Percentiles rank a stretch among this genome's conserved stretches.
Evolutionary conservation across 2,113 vertebrate species (phyloP).

Genomic region (Mola mola): DNA sequence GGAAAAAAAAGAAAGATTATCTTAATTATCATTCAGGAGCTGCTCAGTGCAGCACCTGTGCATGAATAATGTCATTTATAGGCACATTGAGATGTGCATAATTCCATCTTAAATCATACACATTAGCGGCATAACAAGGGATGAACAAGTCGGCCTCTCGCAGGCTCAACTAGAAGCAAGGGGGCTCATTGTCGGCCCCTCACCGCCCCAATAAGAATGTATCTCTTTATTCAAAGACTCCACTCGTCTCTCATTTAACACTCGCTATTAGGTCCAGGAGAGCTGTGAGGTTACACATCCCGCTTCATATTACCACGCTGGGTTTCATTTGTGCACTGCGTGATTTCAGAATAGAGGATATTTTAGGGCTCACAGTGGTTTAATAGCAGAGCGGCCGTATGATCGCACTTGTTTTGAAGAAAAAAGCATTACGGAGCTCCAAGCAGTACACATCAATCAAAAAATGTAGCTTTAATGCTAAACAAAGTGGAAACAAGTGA

Average conservation of each 20-base stretch:
- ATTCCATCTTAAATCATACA: slow-evolving; percentile 84
- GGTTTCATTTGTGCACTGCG: slow-evolving; percentile 51
- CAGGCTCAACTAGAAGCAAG: slow-evolving; percentile 57
- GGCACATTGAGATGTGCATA: slow-evolving; percentile 84
- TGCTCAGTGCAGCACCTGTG: slow-evolving; percentile 86
- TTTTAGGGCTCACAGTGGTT: slow-evolving; percentile 29
- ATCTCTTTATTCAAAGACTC: slow-evolving; percentile 73
- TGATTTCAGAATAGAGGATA: slow-evolving; percentile 50
- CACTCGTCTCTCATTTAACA: slow-evolving; percentile 68
- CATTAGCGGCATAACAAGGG: slow-evolving; percentile 82
- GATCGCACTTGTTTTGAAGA: slow-evolving; percentile 24
- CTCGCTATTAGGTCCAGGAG: slow-evolving; percentile 56
- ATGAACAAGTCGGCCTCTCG: slow-evolving; percentile 79
- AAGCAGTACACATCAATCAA: too few species aligned
- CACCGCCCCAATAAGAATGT: slow-evolving; percentile 67
- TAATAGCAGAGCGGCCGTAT: slow-evolving; percentile 5
- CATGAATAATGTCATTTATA: slow-evolving; percentile 87
- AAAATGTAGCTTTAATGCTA: too few species aligned
- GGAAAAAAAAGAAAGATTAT: slow-evolving; percentile 81
- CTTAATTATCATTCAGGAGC: slow-evolving; percentile 88
- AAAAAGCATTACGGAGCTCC: slow-evolving; percentile 1
- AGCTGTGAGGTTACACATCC: slow-evolving; percentile 67
- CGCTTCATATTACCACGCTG: slow-evolving; percentile 46
- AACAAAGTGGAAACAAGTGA: too few species aligned
- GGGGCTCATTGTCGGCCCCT: slow-evolving; percentile 70